Percentiles rank a stretch among this genome's conserved stretches.
Conservation (phyloP, 1,140 invertebrate genomes). For the Calycopis cecrops region DNA sequence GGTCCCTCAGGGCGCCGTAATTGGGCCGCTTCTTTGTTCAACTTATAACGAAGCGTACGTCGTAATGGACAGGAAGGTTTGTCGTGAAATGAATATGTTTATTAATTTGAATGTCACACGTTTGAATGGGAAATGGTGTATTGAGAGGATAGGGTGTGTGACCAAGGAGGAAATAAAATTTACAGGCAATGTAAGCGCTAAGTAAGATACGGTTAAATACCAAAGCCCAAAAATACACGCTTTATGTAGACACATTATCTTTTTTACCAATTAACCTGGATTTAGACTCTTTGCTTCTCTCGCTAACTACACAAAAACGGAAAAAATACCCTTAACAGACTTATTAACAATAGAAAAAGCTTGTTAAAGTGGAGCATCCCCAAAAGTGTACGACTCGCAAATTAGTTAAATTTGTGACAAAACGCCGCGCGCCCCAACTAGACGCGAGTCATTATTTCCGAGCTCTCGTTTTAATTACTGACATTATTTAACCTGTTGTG, state of each 20-base stretch:
- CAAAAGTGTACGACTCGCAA: constrained; percentile 19
- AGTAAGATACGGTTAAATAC: too few species aligned
- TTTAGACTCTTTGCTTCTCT: too few species aligned
- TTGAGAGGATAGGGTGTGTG: too few species aligned
- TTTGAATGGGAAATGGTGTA: background rate
- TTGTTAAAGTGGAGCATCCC: background rate
- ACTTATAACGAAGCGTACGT: background rate
- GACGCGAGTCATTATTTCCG: constrained; percentile 10
- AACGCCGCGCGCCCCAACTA: constrained; percentile 32
- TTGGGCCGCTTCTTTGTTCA: constrained; percentile 6
- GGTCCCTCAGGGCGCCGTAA: background rate
- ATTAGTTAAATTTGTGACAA: constrained; percentile 45
- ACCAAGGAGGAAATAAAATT: too few species aligned
- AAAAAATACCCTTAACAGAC: too few species aligned
- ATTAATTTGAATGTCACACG: background rate
- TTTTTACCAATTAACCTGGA: too few species aligned
- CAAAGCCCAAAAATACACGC: too few species aligned
- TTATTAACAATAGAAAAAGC: too few species aligned
- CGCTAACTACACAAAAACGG: too few species aligned
- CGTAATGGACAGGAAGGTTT: background rate
- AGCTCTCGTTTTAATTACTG: background rate
- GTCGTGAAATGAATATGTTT: constrained; percentile 1
- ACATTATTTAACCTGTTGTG: background rate
- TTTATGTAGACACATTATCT: too few species aligned
- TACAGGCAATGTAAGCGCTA: too few species aligned